Conservation (phyloP, 2,797 vertebrate genomes). For the Cossypha dichroa region DNA sequence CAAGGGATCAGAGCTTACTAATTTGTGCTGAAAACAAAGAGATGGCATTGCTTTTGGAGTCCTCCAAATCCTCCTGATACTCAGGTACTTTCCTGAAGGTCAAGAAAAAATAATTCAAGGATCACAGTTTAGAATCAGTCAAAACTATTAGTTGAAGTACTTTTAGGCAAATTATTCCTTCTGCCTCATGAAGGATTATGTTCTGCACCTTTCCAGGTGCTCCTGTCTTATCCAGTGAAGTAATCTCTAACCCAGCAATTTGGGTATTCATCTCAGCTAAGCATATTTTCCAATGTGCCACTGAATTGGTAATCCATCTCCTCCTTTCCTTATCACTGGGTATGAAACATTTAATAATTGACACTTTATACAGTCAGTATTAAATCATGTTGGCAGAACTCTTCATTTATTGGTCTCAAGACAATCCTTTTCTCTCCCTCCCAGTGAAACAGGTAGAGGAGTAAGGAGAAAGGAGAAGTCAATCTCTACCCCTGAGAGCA, state of each 20-base stretch:
- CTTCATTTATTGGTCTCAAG: constrained; percentile 37
- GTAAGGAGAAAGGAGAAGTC: background rate
- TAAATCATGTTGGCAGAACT: constrained; percentile 70
- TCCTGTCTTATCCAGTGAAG: constrained; percentile 28
- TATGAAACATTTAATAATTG: constrained; percentile 70
- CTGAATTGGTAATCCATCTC: constrained; percentile 46
- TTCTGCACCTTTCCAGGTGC: background rate
- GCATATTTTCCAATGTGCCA: constrained; percentile 61
- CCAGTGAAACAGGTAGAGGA: background rate
- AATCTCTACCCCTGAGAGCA: background rate
- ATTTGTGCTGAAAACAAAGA: background rate
- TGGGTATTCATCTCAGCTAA: constrained; percentile 16
- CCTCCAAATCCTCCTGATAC: background rate
- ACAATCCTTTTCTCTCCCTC: background rate
- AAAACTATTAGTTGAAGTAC: background rate
- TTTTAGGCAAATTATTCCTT: background rate
- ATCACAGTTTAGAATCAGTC: background rate
- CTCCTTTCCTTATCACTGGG: constrained; percentile 19
- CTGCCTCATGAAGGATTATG: background rate
- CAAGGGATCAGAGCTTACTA: background rate
- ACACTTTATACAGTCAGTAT: constrained; percentile 48
- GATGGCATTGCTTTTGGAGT: background rate
- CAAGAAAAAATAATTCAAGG: background rate
- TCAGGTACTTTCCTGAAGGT: background rate
- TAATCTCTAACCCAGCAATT: constrained; percentile 50